These are phyloP conservation scores for Ganaspis sp. DNA, from an alignment of 1,140 invertebrate species.

Conservation along the genomic window DNA sequence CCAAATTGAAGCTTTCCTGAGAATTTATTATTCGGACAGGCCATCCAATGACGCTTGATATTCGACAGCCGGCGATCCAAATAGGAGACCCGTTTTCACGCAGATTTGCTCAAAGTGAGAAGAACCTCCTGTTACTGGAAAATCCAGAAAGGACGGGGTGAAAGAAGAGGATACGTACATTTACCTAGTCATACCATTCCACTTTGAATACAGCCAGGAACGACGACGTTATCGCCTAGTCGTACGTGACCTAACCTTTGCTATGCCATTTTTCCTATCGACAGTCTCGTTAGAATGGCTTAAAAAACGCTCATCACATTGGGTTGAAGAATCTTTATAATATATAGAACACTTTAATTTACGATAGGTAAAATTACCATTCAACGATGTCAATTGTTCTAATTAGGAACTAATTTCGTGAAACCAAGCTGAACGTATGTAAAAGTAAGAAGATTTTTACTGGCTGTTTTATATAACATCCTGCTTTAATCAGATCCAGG, in stretches of 20 bases:
- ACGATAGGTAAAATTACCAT: background rate
- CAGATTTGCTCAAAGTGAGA: slow-evolving; percentile 56
- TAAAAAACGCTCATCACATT: background rate
- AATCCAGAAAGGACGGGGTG: slow-evolving; percentile 41
- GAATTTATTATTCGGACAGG: slow-evolving; percentile 15
- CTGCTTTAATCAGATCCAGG: slow-evolving; percentile 42
- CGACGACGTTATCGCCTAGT: slow-evolving; percentile 63
- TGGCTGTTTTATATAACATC: slow-evolving; percentile 48
- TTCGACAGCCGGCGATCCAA: slow-evolving; percentile 7
- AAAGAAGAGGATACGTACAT: slow-evolving; percentile 63
- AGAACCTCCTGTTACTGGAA: slow-evolving; percentile 39
- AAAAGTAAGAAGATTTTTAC: slow-evolving; percentile 40
- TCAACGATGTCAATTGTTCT: slow-evolving; percentile 16
- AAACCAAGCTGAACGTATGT: background rate
- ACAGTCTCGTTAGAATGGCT: slow-evolving; percentile 41
- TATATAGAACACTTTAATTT: background rate
- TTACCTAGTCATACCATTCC: slow-evolving; percentile 63
- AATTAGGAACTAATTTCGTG: slow-evolving; percentile 3
- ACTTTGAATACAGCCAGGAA: slow-evolving; percentile 63
- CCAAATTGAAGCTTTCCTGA: background rate
- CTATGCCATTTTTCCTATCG: slow-evolving; percentile 56
- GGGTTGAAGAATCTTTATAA: background rate
- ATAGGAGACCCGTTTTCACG: slow-evolving; percentile 52
- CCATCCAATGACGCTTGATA: background rate
- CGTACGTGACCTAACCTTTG: slow-evolving; percentile 64